phyloP scores from a whole-genome alignment of 1,140 invertebrate genomes.

The Drosophila nebulosa region DNA sequence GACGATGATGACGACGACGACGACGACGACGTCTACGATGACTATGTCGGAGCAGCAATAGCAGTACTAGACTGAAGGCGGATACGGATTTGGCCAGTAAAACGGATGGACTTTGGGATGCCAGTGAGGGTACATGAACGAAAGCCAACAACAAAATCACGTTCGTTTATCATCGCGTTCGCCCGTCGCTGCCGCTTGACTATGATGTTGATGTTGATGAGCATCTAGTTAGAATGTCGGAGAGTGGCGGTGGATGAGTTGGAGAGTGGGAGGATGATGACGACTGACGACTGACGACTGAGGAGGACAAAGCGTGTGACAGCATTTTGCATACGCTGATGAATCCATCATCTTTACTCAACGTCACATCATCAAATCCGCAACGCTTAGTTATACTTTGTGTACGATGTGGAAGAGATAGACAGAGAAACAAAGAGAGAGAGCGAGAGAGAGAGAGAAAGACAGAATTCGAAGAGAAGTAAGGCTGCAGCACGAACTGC shows the following conservation, averaged over 20 bases:
- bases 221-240: slow-evolving; percentile 57
- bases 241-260: background rate
- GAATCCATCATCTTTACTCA: slow-evolving; percentile 79
- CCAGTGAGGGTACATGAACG: slow-evolving; percentile 7
- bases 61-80: background rate
- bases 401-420: slow-evolving; percentile 7
- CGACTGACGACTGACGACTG: slow-evolving; percentile 52
- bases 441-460: background rate
- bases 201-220: slow-evolving; percentile 75
- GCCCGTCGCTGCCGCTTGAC: slow-evolving; percentile 58
- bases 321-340: slow-evolving; percentile 79
- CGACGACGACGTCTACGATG: background rate
- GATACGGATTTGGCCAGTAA: slow-evolving; percentile 54
- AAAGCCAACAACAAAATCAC: slow-evolving; percentile 73
- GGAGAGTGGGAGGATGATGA: background rate
- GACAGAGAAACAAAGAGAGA: background rate
- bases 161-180: slow-evolving; percentile 72
- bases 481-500: background rate
- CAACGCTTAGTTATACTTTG: slow-evolving; percentile 68
- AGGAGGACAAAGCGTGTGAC: slow-evolving; percentile 74
- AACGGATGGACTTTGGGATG: background rate
- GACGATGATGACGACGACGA: background rate
- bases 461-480: background rate
- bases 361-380: slow-evolving; percentile 76
- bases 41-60: background rate